Evolutionary conservation across 2,888 invertebrate genomes (phyloP), one percentile per base, ranked within the genome.

Genomic region (Exocentrus adspersus): DNA sequence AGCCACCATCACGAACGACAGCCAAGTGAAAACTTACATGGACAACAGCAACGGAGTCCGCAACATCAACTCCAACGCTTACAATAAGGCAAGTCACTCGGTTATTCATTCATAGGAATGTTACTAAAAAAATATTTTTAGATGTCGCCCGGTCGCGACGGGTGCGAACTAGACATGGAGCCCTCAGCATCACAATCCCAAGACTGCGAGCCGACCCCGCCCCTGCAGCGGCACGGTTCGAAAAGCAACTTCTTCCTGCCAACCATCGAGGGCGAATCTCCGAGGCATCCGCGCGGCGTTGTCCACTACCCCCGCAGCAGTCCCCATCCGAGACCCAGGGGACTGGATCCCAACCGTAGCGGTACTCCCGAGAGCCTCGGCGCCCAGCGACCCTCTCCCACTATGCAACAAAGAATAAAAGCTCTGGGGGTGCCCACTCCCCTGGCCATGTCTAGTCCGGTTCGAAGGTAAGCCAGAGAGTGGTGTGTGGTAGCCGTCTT

Each of bases 21-120:
- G 92, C 86, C 94, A 94, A 91, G 95, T 95, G 87, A 94, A 94
- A 88, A 94, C 95, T 84, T 95, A 95, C 88, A 94, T 94, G 89
- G 95, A 92, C 86, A 94, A 95, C 87, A 94, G 94, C 84, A 91
- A 90, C 87, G 90, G 90, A 81, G 89, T 89, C 82, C 87, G 90
- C 77, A 89, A 86, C 73, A 89, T 92, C 83, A 91, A 87, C 86
- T 92, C 92, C 82, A 91, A 93, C 85, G 93, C 92, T 85, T 94
- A 94, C 86, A 94, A 94, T 87, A 94, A 94, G 92, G 94, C 94
- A 90, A 90, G 90, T 68, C 12, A 85, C 45, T 42, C 12, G 17
- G 17, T 30, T 20, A 14, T 17, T 37, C 2, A 37, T 37, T 12
- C 10, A 10, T 12, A 37, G 2, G n/a, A 10, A 37, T 12, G 2